phyloP scores from a whole-genome alignment of 2,113 vertebrate species.

The Ginglymostoma cirratum region DNA sequence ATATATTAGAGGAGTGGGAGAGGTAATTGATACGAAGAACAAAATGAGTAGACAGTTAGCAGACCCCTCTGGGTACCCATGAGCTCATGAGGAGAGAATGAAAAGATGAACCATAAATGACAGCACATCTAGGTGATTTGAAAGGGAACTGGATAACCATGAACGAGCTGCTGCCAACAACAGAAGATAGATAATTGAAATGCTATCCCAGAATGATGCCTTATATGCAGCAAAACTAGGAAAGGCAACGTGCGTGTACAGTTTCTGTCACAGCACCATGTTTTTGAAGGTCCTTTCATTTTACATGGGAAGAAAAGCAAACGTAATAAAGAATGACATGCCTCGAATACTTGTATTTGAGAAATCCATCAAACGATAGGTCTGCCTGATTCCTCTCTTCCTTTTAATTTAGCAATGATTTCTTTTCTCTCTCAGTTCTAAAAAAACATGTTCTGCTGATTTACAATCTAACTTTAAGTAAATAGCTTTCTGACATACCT shows the following conservation, averaged over 20 bases:
- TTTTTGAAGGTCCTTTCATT: neutral
- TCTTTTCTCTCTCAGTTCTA: neutral
- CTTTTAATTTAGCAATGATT: neutral
- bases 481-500: slow-evolving; percentile 57
- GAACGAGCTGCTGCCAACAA: neutral
- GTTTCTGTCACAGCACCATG: neutral
- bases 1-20: neutral
- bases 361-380: neutral
- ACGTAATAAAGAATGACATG: neutral
- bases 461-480: neutral
- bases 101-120: neutral
- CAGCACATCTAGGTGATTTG: neutral
- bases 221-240: neutral
- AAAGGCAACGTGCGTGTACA: neutral
- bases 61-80: neutral
- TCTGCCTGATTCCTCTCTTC: neutral
- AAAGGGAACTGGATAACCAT: neutral
- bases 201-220: neutral
- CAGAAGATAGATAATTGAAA: neutral
- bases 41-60: neutral
- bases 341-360: neutral
- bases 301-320: neutral
- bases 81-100: neutral
- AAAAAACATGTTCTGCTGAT: neutral
- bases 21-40: neutral